Evolutionary conservation across 2,888 invertebrate species (phyloP), one percentile per base, ranked within the genome.

Genomic region (Hirtodrosophila histrioides): DNA sequence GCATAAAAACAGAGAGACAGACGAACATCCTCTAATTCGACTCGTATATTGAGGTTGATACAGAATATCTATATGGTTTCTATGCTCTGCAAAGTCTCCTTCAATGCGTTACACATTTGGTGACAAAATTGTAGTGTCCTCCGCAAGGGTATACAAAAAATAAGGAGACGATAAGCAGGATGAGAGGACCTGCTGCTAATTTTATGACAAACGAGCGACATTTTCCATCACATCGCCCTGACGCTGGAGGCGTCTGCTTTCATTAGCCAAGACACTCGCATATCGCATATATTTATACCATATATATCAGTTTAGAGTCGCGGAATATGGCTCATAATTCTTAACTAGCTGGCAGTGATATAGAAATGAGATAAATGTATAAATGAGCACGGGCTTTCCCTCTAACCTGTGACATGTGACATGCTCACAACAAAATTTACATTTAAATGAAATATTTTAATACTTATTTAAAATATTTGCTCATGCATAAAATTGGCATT

Each of bases 401-500:
- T 44, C 44, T 55, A 49, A 56, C 35, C 49, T 67, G 46, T 62
- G 57, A 48, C 40, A 73, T 68, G 36, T 62, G 46, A 62, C 68
- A 62, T 1, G 27, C 5, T 6, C 4, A 5, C 65, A 44, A 49
- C 50, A 58, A 56, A 79, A 84, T 84, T 87, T 79, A 85, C 84
- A 84, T 84, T 75, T 87, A 82, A 84, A 85, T 85, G 75, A 87
- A 85, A 87, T 78, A 78, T 82, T 79, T 63, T 66, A 71, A 66
- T 77, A 71, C 63, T 55, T 84, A 79, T 87, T 81, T 81, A 64
- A 81, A 81, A 81, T 84, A 86, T 83, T 80, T 86, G 64, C 60
- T 82, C 85, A 87, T 85, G 87, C 85, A 85, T 82, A 73, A 84
- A 87, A 87, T 87, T 84, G 82, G 75, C 75, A 84, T 82, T 69